Base-by-base conservation (phyloP, 2,113 vertebrate genomes). In the Rhinoderma darwinii region DNA sequence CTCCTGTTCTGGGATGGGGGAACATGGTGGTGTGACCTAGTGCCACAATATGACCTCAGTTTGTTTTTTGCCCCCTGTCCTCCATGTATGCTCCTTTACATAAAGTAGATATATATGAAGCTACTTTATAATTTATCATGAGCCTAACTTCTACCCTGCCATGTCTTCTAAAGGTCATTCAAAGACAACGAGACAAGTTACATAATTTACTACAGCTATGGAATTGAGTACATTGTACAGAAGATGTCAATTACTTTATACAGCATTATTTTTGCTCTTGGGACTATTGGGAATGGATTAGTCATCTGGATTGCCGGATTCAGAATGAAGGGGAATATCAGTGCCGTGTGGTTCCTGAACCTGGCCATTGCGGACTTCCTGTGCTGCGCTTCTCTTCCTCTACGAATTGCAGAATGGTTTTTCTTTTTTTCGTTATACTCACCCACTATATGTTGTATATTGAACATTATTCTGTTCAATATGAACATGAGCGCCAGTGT, bases 401-500 rank as follows among this genome's bases (percentile, higher is more conserved):
- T 95, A 43, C 8, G n/a, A 0, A 89, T 91, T 2, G 15, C 89
- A 1, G 61, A 88, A 30, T 0, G 47, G 6, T 66, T 59, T 14
- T 22, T 18, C 17, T 12, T 84, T 12, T 14, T 51, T 92, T 15
- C 82, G 78, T 66, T 56, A 0, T 47, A n/a, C n/a, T 93, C 97
- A 98, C 89, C 2, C 2, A 6, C 5, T 76, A 9, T 30, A 32
- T 76, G 84, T 98, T 12, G 89, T 2, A 93, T 98, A 92, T 5
- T 0, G 4, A 6, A 77, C 0, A 32, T 93, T 54, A 94, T 88
- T 88, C 90, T 94, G 91, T 93, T 91, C 84, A 90, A 90, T 27
- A 94, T 1, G 22, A 93, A 81, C 93, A 90, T 81, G 93, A 98
- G 87, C 93, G 37, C 68, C 68, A 72, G 68, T 72, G 68, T 72